A percentile compares a stretch with the other conserved stretches of the same genome.
Evolutionary conservation across 2,113 vertebrate genomes (phyloP).

Genomic region (Siniperca knerii): DNA sequence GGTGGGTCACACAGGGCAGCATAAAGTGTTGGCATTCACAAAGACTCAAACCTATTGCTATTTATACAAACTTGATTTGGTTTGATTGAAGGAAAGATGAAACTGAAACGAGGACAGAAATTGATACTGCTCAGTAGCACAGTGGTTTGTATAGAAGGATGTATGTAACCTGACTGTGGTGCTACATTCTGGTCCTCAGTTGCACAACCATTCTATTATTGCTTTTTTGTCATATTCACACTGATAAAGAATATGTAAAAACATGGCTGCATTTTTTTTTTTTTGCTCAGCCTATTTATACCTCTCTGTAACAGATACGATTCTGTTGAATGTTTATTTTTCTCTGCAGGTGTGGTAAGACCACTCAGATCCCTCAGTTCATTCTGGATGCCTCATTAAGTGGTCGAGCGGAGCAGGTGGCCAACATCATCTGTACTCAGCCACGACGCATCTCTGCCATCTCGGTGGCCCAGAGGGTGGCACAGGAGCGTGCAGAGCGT

Average conservation of each 20-base stretch:
- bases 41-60: neutral
- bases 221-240: neutral
- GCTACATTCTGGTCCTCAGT: neutral
- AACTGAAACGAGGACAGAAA: neutral
- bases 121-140: neutral
- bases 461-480: slow-evolving; percentile 94
- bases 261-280: too few species aligned
- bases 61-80: neutral
- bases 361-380: slow-evolving; percentile 98
- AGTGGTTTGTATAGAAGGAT: neutral
- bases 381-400: slow-evolving; percentile 91
- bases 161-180: neutral
- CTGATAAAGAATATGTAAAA: neutral
- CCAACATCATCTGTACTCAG: slow-evolving; percentile 97
- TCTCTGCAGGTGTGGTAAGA: slow-evolving; percentile 94
- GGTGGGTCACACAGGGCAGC: slow-evolving; percentile 83
- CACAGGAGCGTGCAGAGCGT: slow-evolving; percentile 92
- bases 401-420: slow-evolving; percentile 84
- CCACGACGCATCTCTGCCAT: slow-evolving; percentile 97
- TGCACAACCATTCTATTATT: neutral
- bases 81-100: neutral
- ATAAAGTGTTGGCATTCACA: neutral
- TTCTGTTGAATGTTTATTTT: neutral
- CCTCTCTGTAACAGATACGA: neutral
- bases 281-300: neutral